A percentile compares a stretch with the other conserved stretches of the same genome.
Conservation (phyloP, 1,140 invertebrate species). For the Zaprionus ornatus region DNA sequence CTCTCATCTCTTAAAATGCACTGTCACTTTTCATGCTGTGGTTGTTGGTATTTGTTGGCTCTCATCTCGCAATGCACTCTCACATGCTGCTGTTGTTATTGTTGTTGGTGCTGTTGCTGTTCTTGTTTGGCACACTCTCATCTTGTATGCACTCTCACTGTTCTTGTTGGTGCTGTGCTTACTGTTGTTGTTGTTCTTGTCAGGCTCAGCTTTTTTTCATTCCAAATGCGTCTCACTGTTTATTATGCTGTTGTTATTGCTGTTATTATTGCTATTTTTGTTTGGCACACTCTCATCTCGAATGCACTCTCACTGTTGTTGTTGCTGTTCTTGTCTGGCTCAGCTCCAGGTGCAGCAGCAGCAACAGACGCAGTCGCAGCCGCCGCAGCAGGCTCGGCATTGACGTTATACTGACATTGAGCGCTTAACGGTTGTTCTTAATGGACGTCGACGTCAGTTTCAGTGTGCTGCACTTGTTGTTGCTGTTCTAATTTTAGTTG, state of each 20-base stretch:
- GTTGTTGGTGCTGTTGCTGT: no score
- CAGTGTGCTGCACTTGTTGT: conserved; percentile 3
- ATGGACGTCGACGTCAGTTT: conserved; percentile 32
- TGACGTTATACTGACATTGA: conserved; percentile 63
- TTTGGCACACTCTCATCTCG: conserved; percentile 3
- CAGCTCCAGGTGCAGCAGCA: conserved; percentile 16
- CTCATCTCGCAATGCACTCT: conserved; percentile 10
- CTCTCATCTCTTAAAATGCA: conserved; percentile 3
- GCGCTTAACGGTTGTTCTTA: conserved; percentile 68
- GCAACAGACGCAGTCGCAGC: background rate
- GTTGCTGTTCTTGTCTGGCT: conserved; percentile 11
- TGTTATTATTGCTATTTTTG: conserved; percentile 15
- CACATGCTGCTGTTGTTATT: background rate
- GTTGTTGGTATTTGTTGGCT: background rate
- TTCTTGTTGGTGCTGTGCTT: no score
- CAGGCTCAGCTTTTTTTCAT: background rate
- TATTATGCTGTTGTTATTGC: conserved; percentile 3
- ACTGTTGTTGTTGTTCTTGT: no score
- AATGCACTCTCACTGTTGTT: conserved; percentile 25
- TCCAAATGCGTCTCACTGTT: background rate
- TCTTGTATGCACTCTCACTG: no score
- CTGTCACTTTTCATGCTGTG: conserved; percentile 1
- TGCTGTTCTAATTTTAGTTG: conserved; percentile 56
- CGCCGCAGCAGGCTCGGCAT: conserved; percentile 20
- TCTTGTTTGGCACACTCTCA: no score